phyloP scores from a whole-genome alignment of 64 coral and sea anemone genomes.

The Pocillopora damicornis region DNA sequence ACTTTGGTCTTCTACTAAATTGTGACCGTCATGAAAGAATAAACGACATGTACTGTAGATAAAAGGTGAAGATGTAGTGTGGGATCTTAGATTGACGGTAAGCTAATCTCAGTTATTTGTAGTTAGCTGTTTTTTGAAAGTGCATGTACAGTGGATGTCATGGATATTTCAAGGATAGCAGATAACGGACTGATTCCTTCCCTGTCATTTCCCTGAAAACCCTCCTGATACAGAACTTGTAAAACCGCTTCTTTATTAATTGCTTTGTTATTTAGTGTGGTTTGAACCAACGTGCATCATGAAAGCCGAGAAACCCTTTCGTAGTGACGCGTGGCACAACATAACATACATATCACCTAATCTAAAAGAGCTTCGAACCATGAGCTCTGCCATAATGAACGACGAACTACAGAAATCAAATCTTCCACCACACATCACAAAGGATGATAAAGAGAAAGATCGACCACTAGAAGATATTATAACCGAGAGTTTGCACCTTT shows the following conservation, averaged over 20 bases:
- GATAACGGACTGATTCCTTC: too few relatives aligned
- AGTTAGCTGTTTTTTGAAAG: too few relatives aligned
- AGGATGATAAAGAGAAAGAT: conserved; percentile 7
- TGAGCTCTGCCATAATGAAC: conserved; percentile 62
- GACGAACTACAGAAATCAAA: background rate
- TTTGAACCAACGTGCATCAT: conserved; percentile 93
- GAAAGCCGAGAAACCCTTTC: conserved; percentile 82
- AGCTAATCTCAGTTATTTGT: too few relatives aligned
- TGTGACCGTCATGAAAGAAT: too few relatives aligned
- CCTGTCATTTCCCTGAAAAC: too few relatives aligned
- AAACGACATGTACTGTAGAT: too few relatives aligned
- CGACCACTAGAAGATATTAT: conserved; percentile 60
- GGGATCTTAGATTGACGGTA: too few relatives aligned
- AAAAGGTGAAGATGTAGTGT: too few relatives aligned
- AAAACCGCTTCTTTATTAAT: background rate
- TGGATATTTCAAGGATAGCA: too few relatives aligned
- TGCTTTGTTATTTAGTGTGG: conserved; percentile 61
- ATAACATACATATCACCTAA: conserved; percentile 94
- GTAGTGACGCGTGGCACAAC: conserved; percentile 57
- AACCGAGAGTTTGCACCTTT: conserved; percentile 74
- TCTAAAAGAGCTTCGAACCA: conserved; percentile 82
- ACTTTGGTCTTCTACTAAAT: too few relatives aligned
- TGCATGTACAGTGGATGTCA: too few relatives aligned
- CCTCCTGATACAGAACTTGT: background rate
- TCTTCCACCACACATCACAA: background rate